Conservation (phyloP, 1,140 invertebrate genomes). For the Phthorimaea operculella region DNA sequence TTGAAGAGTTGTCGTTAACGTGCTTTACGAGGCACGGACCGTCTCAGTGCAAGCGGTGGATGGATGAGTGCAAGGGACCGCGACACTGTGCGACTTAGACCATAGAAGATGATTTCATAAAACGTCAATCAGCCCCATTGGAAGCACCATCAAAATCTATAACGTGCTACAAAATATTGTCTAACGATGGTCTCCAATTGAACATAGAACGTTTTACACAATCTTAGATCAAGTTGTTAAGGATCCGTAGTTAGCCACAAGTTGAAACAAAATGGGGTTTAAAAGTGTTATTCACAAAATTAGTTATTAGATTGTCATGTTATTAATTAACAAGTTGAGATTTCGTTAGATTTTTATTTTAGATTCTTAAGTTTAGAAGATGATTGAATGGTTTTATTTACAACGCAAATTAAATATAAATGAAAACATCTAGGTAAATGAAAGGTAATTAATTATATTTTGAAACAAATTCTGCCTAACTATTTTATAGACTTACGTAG, state of each 20-base stretch:
- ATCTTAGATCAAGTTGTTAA: background rate
- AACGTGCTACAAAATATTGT: background rate
- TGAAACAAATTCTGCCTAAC: no score
- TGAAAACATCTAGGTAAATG: no score
- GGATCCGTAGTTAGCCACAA: background rate
- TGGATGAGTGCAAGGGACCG: constrained; percentile 30
- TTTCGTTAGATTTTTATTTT: no score
- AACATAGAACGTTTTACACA: background rate
- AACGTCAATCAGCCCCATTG: background rate
- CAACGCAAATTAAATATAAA: no score
- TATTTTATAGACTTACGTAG: no score
- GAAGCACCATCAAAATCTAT: no score
- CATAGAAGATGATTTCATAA: background rate
- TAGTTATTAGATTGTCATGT: constrained; percentile 25
- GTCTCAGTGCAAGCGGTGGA: constrained; percentile 58
- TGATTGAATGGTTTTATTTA: no score
- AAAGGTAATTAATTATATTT: no score
- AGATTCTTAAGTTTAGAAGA: no score
- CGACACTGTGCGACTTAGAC: background rate
- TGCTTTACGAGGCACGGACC: constrained; percentile 55
- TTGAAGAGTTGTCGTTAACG: constrained; percentile 53
- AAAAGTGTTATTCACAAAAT: background rate
- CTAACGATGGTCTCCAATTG: background rate
- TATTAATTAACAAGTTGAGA: constrained; percentile 13
- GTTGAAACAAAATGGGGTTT: no score